Evolutionary conservation across 2,113 vertebrate species (phyloP).

Genomic region (Oncorhynchus mykiss): DNA sequence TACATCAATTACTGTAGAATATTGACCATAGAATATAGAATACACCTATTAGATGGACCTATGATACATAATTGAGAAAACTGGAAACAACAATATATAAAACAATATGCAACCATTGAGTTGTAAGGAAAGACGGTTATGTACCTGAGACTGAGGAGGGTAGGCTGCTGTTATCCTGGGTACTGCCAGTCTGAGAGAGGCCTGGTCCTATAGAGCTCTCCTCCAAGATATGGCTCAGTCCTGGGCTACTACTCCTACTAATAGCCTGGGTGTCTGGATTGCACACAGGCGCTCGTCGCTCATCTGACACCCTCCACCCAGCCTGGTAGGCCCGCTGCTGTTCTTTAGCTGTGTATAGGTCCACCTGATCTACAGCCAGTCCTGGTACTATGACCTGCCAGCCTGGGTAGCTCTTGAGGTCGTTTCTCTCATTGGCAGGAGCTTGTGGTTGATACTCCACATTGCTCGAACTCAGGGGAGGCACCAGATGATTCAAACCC

Average conservation of each 20-base stretch:
- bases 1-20: too few relatives aligned
- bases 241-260: conserved; percentile 90
- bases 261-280: conserved; percentile 87
- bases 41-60: too few relatives aligned
- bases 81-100: not conserved
- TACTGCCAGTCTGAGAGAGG: conserved; percentile 76
- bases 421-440: conserved; percentile 83
- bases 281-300: conserved; percentile 83
- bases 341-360: conserved; percentile 81
- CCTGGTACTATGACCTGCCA: conserved; percentile 96
- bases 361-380: conserved; percentile 87
- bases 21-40: too few relatives aligned
- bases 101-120: too few relatives aligned
- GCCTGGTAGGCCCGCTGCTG: conserved; percentile 70
- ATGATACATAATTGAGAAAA: too few relatives aligned
- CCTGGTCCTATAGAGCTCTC: conserved; percentile 81
- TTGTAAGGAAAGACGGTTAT: conserved; percentile 19
- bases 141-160: conserved; percentile 93
- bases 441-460: conserved; percentile 92
- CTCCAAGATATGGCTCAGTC: conserved; percentile 84
- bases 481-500: conserved; percentile 85
- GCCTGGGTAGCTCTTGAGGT: conserved; percentile 87
- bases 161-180: conserved; percentile 85
- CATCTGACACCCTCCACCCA: conserved; percentile 80
- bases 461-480: conserved; percentile 87